A percentile compares a stretch with the other conserved stretches of the same genome.
Conservation (phyloP, 1,140 invertebrate species). For the Fopius arisanus region DNA sequence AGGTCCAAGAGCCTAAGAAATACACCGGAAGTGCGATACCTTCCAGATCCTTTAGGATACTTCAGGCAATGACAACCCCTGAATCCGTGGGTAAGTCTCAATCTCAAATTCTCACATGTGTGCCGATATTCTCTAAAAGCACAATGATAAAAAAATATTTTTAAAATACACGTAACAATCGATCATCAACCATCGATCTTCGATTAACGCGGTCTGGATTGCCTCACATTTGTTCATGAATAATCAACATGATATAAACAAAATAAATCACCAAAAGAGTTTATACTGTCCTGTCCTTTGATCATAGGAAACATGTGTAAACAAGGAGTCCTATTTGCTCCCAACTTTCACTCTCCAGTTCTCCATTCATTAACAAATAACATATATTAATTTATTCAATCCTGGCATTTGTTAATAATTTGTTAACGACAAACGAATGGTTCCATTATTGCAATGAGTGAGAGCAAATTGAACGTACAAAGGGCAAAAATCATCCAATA, state of each 20-base stretch:
- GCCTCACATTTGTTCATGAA: background rate
- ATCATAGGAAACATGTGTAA: slow-evolving; percentile 5
- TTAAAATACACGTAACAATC: background rate
- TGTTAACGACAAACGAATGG: too few relatives aligned
- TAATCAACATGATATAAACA: background rate
- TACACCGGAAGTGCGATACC: slow-evolving; percentile 86
- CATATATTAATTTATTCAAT: too few relatives aligned
- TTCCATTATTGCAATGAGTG: background rate
- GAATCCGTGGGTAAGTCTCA: slow-evolving; percentile 62
- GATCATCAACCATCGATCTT: background rate
- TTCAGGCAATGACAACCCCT: slow-evolving; percentile 82
- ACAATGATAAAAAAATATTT: background rate
- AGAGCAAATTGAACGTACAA: too few relatives aligned
- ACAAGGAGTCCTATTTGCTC: too few relatives aligned
- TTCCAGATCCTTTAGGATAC: slow-evolving; percentile 83
- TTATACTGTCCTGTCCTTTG: background rate
- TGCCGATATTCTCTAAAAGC: background rate
- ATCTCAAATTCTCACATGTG: background rate
- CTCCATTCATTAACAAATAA: too few relatives aligned
- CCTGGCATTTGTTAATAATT: too few relatives aligned
- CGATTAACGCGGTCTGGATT: background rate
- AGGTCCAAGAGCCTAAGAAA: slow-evolving; percentile 75
- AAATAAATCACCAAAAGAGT: background rate
- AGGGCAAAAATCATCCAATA: too few relatives aligned
- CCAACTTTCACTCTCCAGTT: too few relatives aligned